These are phyloP conservation scores for Sycophila sp. DNA, from an alignment of 1,140 invertebrate species.

Conservation along the genomic window DNA sequence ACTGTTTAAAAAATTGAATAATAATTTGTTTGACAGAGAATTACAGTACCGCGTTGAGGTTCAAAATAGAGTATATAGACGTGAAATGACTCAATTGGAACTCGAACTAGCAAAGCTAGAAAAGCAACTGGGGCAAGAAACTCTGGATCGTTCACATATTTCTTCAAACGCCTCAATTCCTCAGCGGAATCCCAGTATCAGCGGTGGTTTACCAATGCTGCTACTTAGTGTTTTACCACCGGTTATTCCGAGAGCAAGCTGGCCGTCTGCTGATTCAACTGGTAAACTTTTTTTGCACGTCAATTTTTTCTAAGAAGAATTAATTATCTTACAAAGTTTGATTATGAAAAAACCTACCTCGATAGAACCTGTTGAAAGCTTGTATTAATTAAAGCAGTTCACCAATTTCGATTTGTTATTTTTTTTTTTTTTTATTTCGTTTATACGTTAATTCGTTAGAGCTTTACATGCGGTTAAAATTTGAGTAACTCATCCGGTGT, in stretches of 20 bases:
- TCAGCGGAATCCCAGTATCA: conserved; percentile 73
- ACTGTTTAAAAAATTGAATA: conserved; percentile 62
- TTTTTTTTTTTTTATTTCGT: no score
- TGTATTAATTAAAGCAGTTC: no score
- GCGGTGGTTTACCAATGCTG: conserved; percentile 75
- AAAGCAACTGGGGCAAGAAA: conserved; percentile 70
- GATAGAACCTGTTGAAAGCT: no score
- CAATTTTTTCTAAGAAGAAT: no score
- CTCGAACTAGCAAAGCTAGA: conserved; percentile 82
- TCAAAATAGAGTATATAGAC: conserved; percentile 88
- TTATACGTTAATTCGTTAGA: no score
- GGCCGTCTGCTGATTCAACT: conserved; percentile 74
- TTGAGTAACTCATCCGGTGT: no score
- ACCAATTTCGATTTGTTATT: no score
- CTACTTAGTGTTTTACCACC: conserved; percentile 77
- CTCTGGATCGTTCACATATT: conserved; percentile 64
- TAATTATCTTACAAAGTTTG: no score
- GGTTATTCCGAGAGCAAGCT: conserved; percentile 78
- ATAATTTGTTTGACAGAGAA: conserved; percentile 67
- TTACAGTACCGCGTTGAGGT: conserved; percentile 87
- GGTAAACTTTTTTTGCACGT: conserved; percentile 47
- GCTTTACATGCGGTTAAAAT: no score
- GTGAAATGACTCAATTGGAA: conserved; percentile 83
- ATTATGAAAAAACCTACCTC: no score
- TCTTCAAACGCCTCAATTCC: conserved; percentile 69